These are phyloP conservation scores for Lamprologus callipterus DNA, from an alignment of 2,113 vertebrate genomes.

Conservation along the genomic window DNA sequence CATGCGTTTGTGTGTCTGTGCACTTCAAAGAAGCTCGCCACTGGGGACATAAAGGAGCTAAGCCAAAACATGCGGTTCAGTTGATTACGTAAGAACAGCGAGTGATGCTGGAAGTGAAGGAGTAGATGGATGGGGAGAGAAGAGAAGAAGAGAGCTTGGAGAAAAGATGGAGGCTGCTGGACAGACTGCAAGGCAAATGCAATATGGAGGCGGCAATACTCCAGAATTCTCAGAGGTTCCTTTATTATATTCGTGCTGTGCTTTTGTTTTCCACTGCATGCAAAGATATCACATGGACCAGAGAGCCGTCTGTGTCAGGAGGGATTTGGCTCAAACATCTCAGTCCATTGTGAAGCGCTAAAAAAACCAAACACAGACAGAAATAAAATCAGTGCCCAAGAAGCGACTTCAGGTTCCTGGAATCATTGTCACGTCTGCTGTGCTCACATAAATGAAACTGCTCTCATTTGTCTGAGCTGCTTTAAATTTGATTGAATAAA, in stretches of 20 bases:
- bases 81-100: background rate
- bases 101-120: background rate
- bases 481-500: background rate
- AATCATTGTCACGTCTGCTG: background rate
- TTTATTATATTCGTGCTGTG: background rate
- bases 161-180: background rate
- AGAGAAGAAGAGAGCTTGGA: background rate
- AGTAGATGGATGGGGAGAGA: background rate
- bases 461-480: background rate
- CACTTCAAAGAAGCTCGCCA: background rate
- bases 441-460: background rate
- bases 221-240: background rate
- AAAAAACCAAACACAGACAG: background rate
- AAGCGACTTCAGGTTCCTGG: background rate
- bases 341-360: accelerated
- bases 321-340: background rate
- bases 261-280: background rate
- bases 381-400: background rate
- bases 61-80: background rate
- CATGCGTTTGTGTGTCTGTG: background rate
- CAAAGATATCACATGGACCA: background rate
- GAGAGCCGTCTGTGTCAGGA: background rate
- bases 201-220: background rate
- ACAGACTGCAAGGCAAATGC: background rate
- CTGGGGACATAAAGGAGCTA: background rate